Percentiles rank a stretch among this genome's conserved stretches.
Evolutionary conservation across 2,888 invertebrate species (phyloP).

Genomic region (Athalia circularis): DNA sequence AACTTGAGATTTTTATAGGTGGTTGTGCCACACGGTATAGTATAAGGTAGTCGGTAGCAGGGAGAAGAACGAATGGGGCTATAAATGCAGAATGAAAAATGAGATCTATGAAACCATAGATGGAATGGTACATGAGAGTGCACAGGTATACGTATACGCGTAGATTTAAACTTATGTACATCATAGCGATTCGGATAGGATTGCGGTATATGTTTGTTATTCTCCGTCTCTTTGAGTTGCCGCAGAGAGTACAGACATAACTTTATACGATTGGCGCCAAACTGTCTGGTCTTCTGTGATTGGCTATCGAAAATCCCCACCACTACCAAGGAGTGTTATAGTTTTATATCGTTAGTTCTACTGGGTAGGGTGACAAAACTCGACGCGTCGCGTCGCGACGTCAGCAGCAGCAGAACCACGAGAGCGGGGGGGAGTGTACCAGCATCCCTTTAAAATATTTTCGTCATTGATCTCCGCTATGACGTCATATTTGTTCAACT

Average conservation of each 20-base stretch:
- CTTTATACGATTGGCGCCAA: slow-evolving; percentile 63
- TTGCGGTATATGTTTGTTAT: neutral
- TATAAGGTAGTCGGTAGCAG: too few species aligned
- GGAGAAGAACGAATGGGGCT: neutral
- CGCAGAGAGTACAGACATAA: slow-evolving; percentile 2
- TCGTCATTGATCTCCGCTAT: slow-evolving; percentile 21
- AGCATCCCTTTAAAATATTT: slow-evolving; percentile 19
- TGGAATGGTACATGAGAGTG: neutral
- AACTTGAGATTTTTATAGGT: too few species aligned
- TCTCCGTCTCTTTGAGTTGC: too few species aligned
- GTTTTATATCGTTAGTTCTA: neutral
- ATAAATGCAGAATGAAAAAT: slow-evolving; percentile 22
- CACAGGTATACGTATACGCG: neutral
- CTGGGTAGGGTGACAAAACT: neutral
- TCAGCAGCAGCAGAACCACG: neutral
- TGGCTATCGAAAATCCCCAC: slow-evolving; percentile 55
- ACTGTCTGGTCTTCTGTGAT: slow-evolving; percentile 62
- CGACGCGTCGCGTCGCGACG: neutral
- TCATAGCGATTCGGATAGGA: neutral
- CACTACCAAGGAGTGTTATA: slow-evolving; percentile 3
- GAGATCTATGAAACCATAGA: neutral
- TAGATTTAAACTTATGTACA: neutral
- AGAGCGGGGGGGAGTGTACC: neutral
- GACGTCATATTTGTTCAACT: slow-evolving; percentile 4
- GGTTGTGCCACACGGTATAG: too few species aligned